A percentile compares a stretch with the other conserved stretches of the same genome.
Conservation (phyloP, 2,113 vertebrate species). For the Pseudorasbora parva region DNA sequence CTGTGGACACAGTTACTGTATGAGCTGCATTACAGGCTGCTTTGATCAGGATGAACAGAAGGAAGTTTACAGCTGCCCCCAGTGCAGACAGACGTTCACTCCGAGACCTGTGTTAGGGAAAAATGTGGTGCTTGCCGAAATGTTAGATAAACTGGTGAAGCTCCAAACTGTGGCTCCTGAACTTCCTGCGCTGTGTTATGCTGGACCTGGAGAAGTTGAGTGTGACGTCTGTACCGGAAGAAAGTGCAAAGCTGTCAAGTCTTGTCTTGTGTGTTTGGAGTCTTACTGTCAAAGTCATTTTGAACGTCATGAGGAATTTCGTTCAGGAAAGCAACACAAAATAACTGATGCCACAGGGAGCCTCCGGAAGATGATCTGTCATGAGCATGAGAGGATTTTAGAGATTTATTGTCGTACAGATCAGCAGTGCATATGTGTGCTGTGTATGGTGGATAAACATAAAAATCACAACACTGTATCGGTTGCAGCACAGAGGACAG, state of each 20-base stretch:
- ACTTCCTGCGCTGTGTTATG: background rate
- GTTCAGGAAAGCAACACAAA: slow-evolving; percentile 10
- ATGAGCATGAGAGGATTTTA: background rate
- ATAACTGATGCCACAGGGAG: background rate
- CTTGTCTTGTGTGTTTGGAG: background rate
- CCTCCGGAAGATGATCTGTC: background rate
- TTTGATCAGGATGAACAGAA: background rate
- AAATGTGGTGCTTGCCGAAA: background rate
- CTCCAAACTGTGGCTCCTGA: background rate
- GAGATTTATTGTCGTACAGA: background rate
- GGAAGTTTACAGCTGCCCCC: background rate
- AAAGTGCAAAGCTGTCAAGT: background rate
- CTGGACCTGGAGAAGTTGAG: background rate
- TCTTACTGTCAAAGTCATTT: background rate
- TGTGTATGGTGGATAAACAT: background rate
- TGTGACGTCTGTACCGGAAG: background rate
- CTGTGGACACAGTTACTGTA: slow-evolving; percentile 1
- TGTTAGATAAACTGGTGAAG: background rate
- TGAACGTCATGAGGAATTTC: background rate
- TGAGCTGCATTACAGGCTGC: background rate
- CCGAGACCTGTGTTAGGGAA: background rate
- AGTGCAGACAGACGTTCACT: background rate
- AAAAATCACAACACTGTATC: background rate
- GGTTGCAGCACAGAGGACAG: background rate
- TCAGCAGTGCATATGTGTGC: background rate